phyloP scores from a whole-genome alignment of 2,113 vertebrate genomes.

The Lepus europaeus region DNA sequence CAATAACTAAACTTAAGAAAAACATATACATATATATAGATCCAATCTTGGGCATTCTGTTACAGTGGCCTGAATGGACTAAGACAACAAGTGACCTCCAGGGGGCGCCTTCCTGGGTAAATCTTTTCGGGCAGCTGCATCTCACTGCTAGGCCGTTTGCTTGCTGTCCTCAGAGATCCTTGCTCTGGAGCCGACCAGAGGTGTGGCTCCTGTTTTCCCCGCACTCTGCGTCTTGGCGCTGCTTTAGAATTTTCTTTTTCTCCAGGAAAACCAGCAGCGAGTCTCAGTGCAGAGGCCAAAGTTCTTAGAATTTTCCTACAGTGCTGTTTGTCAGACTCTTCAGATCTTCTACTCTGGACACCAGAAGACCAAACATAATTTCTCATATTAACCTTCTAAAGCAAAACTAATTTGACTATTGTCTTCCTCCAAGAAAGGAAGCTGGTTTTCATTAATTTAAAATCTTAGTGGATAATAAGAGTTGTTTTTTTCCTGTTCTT shows the following conservation, averaged over 20 bases:
- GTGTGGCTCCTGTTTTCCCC: background rate
- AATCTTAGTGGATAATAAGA: conserved; percentile 75
- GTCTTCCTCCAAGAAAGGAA: conserved; percentile 81
- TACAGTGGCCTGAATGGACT: background rate
- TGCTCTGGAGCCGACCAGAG: background rate
- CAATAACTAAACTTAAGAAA: too few species aligned
- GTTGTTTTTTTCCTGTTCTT: conserved; percentile 62
- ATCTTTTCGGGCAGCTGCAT: background rate
- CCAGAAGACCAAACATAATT: conserved; percentile 73
- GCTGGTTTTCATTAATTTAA: conserved; percentile 80
- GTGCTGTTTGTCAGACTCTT: conserved; percentile 44
- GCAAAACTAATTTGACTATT: conserved; percentile 82
- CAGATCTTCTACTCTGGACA: conserved; percentile 64
- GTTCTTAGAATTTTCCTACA: background rate
- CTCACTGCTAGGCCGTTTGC: background rate
- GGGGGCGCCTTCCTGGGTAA: background rate
- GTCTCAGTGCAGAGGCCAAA: background rate
- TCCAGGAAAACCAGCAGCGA: background rate
- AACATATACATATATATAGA: too few species aligned
- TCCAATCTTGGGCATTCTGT: background rate
- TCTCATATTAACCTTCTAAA: conserved; percentile 76
- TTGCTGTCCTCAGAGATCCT: background rate
- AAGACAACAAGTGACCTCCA: background rate
- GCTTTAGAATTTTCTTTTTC: background rate
- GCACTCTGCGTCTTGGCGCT: background rate